Evolutionary conservation across 2,888 invertebrate species (phyloP).

Genomic region (Dendrolimus houi): DNA sequence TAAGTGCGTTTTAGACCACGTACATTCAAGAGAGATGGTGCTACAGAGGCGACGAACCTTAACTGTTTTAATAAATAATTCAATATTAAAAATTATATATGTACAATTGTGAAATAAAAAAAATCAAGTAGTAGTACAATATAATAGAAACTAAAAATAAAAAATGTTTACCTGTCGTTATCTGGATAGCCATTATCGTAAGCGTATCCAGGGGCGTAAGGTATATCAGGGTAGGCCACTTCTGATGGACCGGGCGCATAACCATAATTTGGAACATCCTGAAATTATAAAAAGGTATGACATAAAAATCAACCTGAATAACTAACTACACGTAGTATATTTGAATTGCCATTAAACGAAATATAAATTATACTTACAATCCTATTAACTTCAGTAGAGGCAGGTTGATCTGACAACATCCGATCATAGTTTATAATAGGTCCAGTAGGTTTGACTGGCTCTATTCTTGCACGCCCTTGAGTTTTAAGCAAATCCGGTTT

Average conservation of each 20-base stretch:
- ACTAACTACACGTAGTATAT: no score
- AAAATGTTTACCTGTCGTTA: neutral
- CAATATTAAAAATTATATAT: no score
- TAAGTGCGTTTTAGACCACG: no score
- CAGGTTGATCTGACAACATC: constrained; percentile 59
- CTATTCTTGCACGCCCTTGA: constrained; percentile 44
- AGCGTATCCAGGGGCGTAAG: constrained; percentile 59
- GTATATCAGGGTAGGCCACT: constrained; percentile 54
- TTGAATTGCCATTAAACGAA: no score
- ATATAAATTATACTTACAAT: constrained; percentile 31
- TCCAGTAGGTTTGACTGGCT: constrained; percentile 41
- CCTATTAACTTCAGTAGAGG: constrained; percentile 43
- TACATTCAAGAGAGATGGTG: no score
- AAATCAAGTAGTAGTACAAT: no score
- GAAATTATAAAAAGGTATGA: constrained; percentile 13
- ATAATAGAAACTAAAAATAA: no score
- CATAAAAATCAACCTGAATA: no score
- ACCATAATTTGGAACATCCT: constrained; percentile 48
- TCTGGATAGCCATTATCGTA: constrained; percentile 41
- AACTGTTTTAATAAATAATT: no score
- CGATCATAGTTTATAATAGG: constrained; percentile 47
- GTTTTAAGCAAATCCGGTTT: constrained; percentile 34
- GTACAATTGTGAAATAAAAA: no score
- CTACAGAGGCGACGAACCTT: no score
- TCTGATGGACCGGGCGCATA: constrained; percentile 41